Evolutionary conservation across 2,888 invertebrate genomes (phyloP).

Genomic region (Calameuta filiformis): DNA sequence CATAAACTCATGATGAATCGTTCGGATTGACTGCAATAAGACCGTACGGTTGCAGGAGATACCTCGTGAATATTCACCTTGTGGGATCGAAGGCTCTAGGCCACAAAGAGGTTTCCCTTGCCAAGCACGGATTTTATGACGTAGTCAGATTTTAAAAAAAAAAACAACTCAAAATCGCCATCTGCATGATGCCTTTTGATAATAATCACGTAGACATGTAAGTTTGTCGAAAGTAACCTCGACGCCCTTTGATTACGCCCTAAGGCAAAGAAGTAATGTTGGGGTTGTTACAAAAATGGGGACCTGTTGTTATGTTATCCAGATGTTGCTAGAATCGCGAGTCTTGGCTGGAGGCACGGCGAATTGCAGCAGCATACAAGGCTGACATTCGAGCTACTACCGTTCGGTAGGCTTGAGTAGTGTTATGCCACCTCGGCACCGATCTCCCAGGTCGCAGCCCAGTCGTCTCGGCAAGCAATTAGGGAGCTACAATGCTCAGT

Average conservation of each 20-base stretch:
- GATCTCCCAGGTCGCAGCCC: constrained; percentile 56
- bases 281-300: constrained; percentile 47
- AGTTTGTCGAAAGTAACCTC: neutral
- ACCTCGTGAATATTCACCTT: neutral
- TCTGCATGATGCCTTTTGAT: neutral
- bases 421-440: constrained; percentile 62
- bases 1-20: neutral
- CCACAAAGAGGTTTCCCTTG: neutral
- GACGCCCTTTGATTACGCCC: neutral
- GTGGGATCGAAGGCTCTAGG: neutral
- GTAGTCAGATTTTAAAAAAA: neutral
- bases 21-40: neutral
- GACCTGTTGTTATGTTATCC: constrained; percentile 55
- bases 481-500: constrained; percentile 59
- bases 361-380: constrained; percentile 55
- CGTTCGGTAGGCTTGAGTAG: constrained; percentile 62
- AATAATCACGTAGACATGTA: neutral
- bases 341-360: constrained; percentile 58
- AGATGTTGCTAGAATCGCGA: constrained; percentile 63
- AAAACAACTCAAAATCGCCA: neutral
- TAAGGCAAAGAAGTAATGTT: constrained; percentile 29
- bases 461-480: constrained; percentile 59
- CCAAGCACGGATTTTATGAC: neutral
- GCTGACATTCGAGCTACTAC: constrained; percentile 64
- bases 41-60: neutral